A percentile compares a stretch with the other conserved stretches of the same genome.
phyloP scores from a whole-genome alignment of 2,888 invertebrate genomes.

The Drosophila maculinotata region DNA sequence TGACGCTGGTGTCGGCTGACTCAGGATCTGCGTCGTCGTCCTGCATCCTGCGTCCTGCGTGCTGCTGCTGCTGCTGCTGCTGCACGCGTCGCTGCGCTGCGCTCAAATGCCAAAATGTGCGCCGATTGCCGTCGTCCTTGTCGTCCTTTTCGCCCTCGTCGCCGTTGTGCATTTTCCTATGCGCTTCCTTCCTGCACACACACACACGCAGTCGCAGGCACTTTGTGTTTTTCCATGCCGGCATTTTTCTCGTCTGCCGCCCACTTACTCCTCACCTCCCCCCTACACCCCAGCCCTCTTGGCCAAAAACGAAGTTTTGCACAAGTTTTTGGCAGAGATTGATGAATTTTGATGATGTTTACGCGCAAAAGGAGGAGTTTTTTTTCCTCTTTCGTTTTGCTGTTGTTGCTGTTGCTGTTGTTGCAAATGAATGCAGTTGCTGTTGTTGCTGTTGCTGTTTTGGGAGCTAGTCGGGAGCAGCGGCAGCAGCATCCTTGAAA shows the following conservation, averaged over 20 bases:
- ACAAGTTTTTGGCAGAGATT: constrained; percentile 84
- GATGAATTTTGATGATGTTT: constrained; percentile 84
- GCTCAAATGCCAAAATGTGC: constrained; percentile 74
- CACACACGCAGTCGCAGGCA: constrained; percentile 37
- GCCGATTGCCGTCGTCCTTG: constrained; percentile 41
- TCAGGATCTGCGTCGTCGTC: constrained; percentile 27
- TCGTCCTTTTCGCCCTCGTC: constrained; percentile 21
- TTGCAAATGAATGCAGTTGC: constrained; percentile 10
- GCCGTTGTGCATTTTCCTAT: constrained; percentile 42
- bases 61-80: no score
- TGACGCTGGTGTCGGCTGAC: constrained; percentile 11
- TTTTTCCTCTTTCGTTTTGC: constrained; percentile 15
- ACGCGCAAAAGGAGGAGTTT: constrained; percentile 74
- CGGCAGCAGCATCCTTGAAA: constrained; percentile 81
- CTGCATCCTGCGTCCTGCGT: constrained; percentile 60
- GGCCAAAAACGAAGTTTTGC: constrained; percentile 62
- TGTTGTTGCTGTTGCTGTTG: constrained; percentile 2
- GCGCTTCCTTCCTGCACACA: constrained; percentile 43
- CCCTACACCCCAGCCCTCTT: constrained; percentile 25
- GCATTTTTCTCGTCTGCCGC: constrained; percentile 21
- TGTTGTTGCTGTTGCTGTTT: constrained; percentile 19
- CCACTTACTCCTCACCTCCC: constrained; percentile 3
- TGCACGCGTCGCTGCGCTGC: constrained; percentile 78
- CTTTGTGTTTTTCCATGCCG: constrained; percentile 42
- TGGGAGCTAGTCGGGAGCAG: constrained; percentile 27